These are phyloP conservation scores for Falco rusticolus DNA, from an alignment of 2,797 vertebrate species.

Conservation along the genomic window DNA sequence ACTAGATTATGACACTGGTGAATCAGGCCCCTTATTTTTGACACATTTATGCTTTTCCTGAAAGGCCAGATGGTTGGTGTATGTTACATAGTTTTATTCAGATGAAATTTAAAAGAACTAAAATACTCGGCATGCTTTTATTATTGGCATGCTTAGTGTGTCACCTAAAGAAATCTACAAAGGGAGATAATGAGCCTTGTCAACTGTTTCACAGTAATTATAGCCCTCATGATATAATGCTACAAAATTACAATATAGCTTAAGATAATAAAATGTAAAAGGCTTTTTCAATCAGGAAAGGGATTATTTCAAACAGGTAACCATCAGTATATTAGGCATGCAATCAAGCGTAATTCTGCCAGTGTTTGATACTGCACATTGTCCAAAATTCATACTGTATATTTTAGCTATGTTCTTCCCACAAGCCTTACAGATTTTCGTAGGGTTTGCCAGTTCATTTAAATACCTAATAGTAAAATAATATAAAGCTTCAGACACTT, in stretches of 20 bases:
- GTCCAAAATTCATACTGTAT: background rate
- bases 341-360: background rate
- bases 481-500: background rate
- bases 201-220: conserved; percentile 58
- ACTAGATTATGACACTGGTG: background rate
- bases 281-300: background rate
- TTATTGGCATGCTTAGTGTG: conserved; percentile 47
- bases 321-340: background rate
- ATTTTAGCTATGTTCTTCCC: background rate
- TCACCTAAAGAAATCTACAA: conserved; percentile 53
- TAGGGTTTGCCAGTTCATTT: background rate
- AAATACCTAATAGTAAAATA: background rate
- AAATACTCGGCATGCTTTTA: conserved; percentile 42
- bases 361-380: background rate
- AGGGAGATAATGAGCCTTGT: conserved; percentile 58
- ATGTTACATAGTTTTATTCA: conserved; percentile 61
- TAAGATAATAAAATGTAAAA: conserved; percentile 59
- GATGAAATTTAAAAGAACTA: conserved; percentile 54
- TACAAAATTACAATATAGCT: conserved; percentile 57
- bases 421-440: background rate
- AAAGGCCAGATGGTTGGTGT: conserved; percentile 57
- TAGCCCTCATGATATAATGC: conserved; percentile 28
- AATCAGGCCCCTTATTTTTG: conserved; percentile 41
- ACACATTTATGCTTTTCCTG: conserved; percentile 64
- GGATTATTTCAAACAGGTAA: background rate